phyloP scores from a whole-genome alignment of 2,888 invertebrate genomes.

The Chloroclystis v-ata region DNA sequence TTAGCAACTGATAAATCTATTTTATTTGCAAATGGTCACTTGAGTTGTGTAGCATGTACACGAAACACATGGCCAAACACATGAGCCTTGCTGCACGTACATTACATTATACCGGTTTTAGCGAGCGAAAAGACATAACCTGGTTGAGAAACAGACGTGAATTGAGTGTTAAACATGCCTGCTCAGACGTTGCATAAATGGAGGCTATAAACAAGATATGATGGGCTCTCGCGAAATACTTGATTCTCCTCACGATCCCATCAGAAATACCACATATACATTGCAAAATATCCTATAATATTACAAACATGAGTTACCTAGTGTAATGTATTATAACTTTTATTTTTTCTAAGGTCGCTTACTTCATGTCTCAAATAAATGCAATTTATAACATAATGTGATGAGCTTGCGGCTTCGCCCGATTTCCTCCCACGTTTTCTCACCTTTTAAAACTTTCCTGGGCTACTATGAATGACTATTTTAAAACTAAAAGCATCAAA shows the following conservation, averaged over 20 bases:
- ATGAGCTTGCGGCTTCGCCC: no score
- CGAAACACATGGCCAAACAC: conserved; percentile 9
- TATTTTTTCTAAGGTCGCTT: no score
- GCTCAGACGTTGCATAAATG: conserved; percentile 56
- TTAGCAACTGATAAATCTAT: no score
- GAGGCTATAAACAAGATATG: conserved; percentile 46
- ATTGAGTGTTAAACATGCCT: conserved; percentile 62
- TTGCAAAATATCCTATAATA: not conserved
- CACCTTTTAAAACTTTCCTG: no score
- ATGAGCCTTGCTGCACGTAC: conserved; percentile 14
- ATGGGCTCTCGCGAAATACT: conserved; percentile 34
- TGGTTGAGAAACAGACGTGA: conserved; percentile 61
- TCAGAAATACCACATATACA: conserved; percentile 18
- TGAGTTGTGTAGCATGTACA: conserved; percentile 2
- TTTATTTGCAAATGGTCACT: no score
- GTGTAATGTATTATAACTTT: not conserved
- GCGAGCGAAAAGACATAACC: conserved; percentile 56
- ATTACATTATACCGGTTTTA: conserved; percentile 50
- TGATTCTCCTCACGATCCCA: conserved; percentile 25
- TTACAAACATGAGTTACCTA: not conserved
- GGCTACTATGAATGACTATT: no score
- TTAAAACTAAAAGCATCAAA: no score
- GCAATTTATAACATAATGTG: no score
- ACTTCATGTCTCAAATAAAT: no score
- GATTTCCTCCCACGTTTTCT: no score